These are phyloP conservation scores for Neoarius graeffei DNA, from an alignment of 2,113 vertebrate genomes.

Conservation along the genomic window DNA sequence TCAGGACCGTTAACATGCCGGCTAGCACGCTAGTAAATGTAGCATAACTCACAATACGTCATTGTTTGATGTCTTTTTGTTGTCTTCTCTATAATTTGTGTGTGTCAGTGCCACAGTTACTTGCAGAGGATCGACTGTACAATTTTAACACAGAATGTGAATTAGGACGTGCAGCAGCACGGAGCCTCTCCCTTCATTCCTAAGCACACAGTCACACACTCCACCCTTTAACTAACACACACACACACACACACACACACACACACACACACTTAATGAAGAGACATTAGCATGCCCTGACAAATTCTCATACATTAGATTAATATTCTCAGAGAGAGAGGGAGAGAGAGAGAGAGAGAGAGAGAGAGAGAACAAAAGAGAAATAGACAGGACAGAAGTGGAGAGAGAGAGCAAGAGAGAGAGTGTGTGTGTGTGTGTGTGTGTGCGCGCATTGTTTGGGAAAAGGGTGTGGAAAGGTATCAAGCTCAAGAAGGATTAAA, in stretches of 20 bases:
- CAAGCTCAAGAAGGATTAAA: slow-evolving; percentile 56
- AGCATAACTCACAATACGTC: background rate
- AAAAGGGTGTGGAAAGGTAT: slow-evolving; percentile 33
- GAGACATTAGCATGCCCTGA: slow-evolving; percentile 17
- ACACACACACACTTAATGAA: slow-evolving; percentile 13
- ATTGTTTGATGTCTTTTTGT: background rate
- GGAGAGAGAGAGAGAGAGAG: background rate
- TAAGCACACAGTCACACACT: slow-evolving; percentile 67
- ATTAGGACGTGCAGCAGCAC: slow-evolving; percentile 62
- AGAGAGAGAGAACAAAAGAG: background rate
- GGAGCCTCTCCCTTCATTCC: slow-evolving; percentile 77
- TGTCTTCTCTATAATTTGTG: background rate
- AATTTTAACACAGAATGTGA: slow-evolving; percentile 61
- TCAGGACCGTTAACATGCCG: background rate
- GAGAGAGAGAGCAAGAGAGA: background rate
- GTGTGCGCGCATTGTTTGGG: background rate
- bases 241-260: slow-evolving; percentile 31
- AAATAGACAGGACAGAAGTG: background rate
- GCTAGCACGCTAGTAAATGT: background rate
- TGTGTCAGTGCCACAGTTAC: background rate
- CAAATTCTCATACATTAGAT: background rate
- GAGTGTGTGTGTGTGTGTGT: background rate
- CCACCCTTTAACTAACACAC: slow-evolving; percentile 19
- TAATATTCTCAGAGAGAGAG: background rate
- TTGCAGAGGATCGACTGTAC: background rate